A percentile compares a stretch with the other conserved stretches of the same genome.
These are phyloP conservation scores for Keiferia lycopersicella DNA, from an alignment of 2,888 invertebrate genomes.

Conservation along the genomic window DNA sequence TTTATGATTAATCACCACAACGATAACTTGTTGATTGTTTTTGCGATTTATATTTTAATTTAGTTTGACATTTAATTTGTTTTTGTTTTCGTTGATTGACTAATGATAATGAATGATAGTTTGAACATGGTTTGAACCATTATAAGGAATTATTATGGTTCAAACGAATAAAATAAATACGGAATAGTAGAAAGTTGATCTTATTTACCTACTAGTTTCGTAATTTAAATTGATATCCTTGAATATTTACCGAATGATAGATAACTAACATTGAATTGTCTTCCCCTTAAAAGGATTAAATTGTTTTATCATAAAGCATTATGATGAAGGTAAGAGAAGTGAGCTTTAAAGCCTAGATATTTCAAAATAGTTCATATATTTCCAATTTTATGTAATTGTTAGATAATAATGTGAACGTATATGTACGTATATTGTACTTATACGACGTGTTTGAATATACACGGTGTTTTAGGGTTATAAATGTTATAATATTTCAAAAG, in stretches of 20 bases:
- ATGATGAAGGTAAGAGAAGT: neutral
- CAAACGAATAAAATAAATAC: neutral
- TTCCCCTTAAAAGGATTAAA: neutral
- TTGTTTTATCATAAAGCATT: neutral
- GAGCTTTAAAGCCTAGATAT: slow-evolving; percentile 3
- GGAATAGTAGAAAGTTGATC: neutral
- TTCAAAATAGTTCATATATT: neutral
- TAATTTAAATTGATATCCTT: neutral
- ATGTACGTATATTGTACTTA: too few relatives aligned
- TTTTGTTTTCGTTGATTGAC: neutral
- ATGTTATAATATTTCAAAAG: too few relatives aligned
- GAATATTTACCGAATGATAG: neutral
- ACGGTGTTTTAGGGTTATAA: too few relatives aligned
- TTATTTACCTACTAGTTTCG: neutral
- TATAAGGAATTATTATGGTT: too few relatives aligned
- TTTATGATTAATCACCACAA: slow-evolving; percentile 22
- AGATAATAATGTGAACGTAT: neutral
- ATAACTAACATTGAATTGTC: neutral
- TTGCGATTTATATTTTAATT: slow-evolving; percentile 5
- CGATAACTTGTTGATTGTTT: slow-evolving; percentile 22
- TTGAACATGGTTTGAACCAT: too few relatives aligned
- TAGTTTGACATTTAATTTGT: neutral
- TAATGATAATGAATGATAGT: neutral
- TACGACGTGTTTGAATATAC: too few relatives aligned
- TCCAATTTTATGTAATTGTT: neutral